phyloP scores from a whole-genome alignment of 2,113 vertebrate species.

The Centrocercus urophasianus region DNA sequence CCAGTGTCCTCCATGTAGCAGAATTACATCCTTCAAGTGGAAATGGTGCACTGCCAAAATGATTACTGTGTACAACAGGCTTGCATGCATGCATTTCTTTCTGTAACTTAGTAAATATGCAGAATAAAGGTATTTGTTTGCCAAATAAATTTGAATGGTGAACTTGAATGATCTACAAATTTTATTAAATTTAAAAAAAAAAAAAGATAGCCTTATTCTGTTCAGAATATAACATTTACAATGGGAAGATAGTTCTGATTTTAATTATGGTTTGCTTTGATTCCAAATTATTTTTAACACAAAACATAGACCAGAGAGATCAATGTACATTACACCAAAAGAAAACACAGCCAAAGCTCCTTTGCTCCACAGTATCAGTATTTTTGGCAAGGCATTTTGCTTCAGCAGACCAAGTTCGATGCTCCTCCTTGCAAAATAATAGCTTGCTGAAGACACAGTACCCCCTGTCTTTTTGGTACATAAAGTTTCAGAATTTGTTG shows the following conservation, averaged over 20 bases:
- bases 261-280: not conserved
- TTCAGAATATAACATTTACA: not conserved
- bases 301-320: not conserved
- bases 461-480: slow-evolving; percentile 30
- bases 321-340: not conserved
- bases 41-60: not conserved
- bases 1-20: not conserved
- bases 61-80: not conserved
- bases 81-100: not conserved
- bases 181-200: not conserved
- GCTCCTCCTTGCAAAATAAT: slow-evolving; percentile 62
- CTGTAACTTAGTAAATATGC: not conserved
- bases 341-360: slow-evolving; percentile 51
- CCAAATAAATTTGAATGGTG: not conserved
- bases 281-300: slow-evolving; percentile 11
- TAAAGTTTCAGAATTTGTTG: slow-evolving; percentile 57
- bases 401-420: slow-evolving; percentile 61
- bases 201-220: not conserved
- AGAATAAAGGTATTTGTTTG: not conserved
- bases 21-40: not conserved
- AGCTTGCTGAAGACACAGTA: slow-evolving; percentile 48
- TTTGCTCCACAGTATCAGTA: slow-evolving; percentile 67
- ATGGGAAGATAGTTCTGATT: not conserved
- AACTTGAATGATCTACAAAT: not conserved
- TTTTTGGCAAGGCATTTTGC: slow-evolving; percentile 68